Percentiles rank a stretch among this genome's conserved stretches.
These are phyloP conservation scores for Pyrochroa serraticornis DNA, from an alignment of 2,888 invertebrate species.

Conservation along the genomic window DNA sequence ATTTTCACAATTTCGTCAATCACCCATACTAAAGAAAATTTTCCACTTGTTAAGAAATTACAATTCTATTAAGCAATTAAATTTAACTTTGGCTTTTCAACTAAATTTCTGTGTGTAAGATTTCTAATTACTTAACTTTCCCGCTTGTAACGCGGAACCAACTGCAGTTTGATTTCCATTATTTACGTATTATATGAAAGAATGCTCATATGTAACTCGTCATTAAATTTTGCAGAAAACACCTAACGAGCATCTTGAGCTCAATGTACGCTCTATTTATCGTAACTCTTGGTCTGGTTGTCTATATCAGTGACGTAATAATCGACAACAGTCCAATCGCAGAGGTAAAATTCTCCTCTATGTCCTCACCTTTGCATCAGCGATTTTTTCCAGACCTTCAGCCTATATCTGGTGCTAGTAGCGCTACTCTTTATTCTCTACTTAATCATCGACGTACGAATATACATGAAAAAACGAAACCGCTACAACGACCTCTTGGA, in stretches of 20 bases:
- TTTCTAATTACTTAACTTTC: too few relatives aligned
- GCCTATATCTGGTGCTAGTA: slow-evolving; percentile 63
- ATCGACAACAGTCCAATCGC: slow-evolving; percentile 58
- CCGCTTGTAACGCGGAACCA: too few relatives aligned
- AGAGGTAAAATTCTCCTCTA: slow-evolving; percentile 59
- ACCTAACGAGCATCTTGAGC: slow-evolving; percentile 67
- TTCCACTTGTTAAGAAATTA: too few relatives aligned
- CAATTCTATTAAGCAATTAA: too few relatives aligned
- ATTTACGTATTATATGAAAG: too few relatives aligned
- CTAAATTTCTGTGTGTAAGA: too few relatives aligned
- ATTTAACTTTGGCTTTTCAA: too few relatives aligned
- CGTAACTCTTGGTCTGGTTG: slow-evolving; percentile 69
- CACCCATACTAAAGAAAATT: too few relatives aligned
- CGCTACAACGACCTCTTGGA: slow-evolving; percentile 48
- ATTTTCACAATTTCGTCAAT: too few relatives aligned
- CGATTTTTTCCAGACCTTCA: slow-evolving; percentile 64
- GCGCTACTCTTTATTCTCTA: slow-evolving; percentile 68
- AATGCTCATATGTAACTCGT: too few relatives aligned
- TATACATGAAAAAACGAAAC: slow-evolving; percentile 62
- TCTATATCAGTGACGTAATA: slow-evolving; percentile 68
- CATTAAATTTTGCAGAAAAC: slow-evolving; percentile 60
- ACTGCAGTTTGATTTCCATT: too few relatives aligned
- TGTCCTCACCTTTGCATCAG: neutral
- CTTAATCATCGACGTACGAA: slow-evolving; percentile 67
- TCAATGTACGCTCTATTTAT: slow-evolving; percentile 72